Base-by-base conservation (phyloP, 1,140 invertebrate genomes). In the Octopus bimaculoides region DNA sequence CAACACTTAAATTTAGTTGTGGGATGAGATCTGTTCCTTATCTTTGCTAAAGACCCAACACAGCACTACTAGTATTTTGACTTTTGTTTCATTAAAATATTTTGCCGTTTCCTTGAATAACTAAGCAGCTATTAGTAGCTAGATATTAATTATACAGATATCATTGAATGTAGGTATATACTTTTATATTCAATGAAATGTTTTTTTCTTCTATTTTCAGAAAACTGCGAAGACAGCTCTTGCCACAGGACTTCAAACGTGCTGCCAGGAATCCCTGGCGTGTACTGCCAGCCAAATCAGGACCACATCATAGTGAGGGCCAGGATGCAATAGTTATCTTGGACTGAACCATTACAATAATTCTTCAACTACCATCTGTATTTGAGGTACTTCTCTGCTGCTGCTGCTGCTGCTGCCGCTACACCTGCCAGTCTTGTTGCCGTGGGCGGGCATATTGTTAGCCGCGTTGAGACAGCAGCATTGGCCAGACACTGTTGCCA, bases 241-340 rank as follows among this genome's bases (percentile, higher is more conserved):
- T 94, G 77, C 93, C 93, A 80, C 91, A 93, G 80, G 96, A 98
- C 88, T 91, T 98, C 85, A 92, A 96, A 86, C 92, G 96, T 86
- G 94, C 96, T 56, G 96, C 96, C 52, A 93, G 97, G 76, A 96
- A 97, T 86, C 97, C 96, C 7, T 97, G 96, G 95, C 87, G 88
- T 78, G 82, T 78, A 75, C 80, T 90, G 77, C 82, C 81, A 71
- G 81, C 87, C 7, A 86, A 86, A 78, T 14, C 66, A 71, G 66
- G 14, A 71, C 17, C 17, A 71, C 83, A 85, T 75, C 83, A 52
- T 41, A 75, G 74, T 75, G 74, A 52, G 52, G 74, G 52, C 74
- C 26, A 17, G 8, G 26, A 75, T 52, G 74, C 74, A 52, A 75
- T 75, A 75, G 74, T 75, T 53, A 75, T 75, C 26, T 75, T 75